A percentile compares a stretch with the other conserved stretches of the same genome.
phyloP scores from a whole-genome alignment of 2,113 vertebrate genomes.

The Cinclus mexicanus region DNA sequence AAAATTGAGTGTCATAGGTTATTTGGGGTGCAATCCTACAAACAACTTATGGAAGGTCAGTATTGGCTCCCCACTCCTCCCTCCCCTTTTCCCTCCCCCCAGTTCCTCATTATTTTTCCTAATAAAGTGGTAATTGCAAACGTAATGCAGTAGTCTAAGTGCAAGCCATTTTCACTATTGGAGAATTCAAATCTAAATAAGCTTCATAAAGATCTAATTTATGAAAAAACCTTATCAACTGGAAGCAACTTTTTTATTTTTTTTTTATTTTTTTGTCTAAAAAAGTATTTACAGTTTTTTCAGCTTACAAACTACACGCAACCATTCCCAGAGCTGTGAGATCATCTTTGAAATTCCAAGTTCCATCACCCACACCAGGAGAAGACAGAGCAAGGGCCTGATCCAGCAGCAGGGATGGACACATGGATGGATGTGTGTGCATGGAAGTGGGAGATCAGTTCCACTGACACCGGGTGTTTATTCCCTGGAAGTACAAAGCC shows the following conservation, averaged over 20 bases:
- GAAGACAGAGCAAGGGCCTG: not conserved
- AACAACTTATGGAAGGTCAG: slow-evolving; percentile 44
- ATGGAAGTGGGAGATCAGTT: not conserved
- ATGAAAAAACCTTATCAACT: not conserved
- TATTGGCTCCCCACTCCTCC: slow-evolving; percentile 37
- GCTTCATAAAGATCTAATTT: slow-evolving; percentile 28
- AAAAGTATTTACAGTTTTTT: slow-evolving; percentile 64
- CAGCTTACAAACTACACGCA: slow-evolving; percentile 32
- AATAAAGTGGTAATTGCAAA: slow-evolving; percentile 61
- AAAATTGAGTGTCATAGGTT: slow-evolving; percentile 17
- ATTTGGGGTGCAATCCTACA: slow-evolving; percentile 54
- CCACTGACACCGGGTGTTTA: not conserved
- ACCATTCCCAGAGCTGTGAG: slow-evolving; percentile 12
- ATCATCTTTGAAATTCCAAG: not conserved
- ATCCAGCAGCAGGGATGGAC: not conserved
- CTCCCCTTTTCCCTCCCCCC: not conserved
- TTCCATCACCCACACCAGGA: not conserved
- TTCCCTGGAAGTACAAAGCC: not conserved
- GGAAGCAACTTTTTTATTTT: not conserved
- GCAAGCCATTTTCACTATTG: slow-evolving; percentile 61
- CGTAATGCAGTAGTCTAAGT: slow-evolving; percentile 36
- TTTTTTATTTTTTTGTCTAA: not conserved
- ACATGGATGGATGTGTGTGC: not conserved
- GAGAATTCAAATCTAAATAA: slow-evolving; percentile 52
- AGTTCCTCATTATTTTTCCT: not conserved